Evolutionary conservation across 1,140 invertebrate species (phyloP).

Genomic region (Drosophila albomicans): DNA sequence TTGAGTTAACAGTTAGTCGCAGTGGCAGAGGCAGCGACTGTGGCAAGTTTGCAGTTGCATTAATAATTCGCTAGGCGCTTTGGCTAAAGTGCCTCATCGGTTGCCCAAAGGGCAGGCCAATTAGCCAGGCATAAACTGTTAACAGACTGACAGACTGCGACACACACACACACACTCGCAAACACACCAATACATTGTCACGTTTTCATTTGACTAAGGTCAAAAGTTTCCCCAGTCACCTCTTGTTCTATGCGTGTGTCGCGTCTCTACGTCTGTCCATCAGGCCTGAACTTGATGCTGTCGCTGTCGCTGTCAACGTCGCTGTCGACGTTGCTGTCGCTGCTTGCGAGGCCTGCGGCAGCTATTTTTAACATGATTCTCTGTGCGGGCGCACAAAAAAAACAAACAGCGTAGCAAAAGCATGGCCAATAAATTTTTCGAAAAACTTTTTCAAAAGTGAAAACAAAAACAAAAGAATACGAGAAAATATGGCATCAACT

Average conservation of each 20-base stretch:
- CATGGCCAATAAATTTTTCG: slow-evolving; percentile 49
- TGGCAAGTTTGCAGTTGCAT: slow-evolving; percentile 60
- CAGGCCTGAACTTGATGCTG: slow-evolving; percentile 76
- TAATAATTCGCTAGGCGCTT: slow-evolving; percentile 44
- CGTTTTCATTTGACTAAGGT: slow-evolving; percentile 79
- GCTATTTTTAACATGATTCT: slow-evolving; percentile 41
- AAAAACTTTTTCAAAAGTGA: slow-evolving; percentile 27
- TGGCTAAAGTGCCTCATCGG: slow-evolving; percentile 5
- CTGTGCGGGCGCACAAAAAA: slow-evolving; percentile 45
- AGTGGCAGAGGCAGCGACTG: too few species aligned
- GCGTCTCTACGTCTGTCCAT: slow-evolving; percentile 27
- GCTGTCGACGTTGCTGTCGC: slow-evolving; percentile 16
- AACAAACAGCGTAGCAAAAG: too few species aligned
- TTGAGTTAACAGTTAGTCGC: slow-evolving; percentile 33
- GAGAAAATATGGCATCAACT: slow-evolving; percentile 4
- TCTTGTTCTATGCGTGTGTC: slow-evolving; percentile 4
- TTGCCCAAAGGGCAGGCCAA: slow-evolving; percentile 16
- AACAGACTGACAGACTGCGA: slow-evolving; percentile 24
- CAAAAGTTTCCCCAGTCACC: slow-evolving; percentile 61
- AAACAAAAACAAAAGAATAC: slow-evolving; percentile 11
- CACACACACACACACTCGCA: slow-evolving; percentile 30
- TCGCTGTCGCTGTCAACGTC: slow-evolving; percentile 47
- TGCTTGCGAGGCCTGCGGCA: slow-evolving; percentile 43
- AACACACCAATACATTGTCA: slow-evolving; percentile 50
- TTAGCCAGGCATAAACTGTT: slow-evolving; percentile 30